Evolutionary conservation across 2,888 invertebrate genomes (phyloP).

Genomic region (Cetonia aurata): DNA sequence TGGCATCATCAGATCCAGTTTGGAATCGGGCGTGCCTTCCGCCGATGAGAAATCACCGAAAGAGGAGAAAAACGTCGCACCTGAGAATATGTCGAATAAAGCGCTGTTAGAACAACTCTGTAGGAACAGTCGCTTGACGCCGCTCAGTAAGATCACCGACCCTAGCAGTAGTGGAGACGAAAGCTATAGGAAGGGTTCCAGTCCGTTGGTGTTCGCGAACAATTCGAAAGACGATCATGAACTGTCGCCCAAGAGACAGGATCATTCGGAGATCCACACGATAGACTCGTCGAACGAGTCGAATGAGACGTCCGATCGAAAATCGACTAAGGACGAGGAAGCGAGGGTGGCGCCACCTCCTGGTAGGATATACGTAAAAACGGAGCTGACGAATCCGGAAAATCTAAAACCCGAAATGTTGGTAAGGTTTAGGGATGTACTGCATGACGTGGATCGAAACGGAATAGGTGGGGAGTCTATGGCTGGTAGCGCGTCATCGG

Average conservation of each 20-base stretch:
- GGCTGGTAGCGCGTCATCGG: constrained; percentile 64
- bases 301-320: constrained; percentile 58
- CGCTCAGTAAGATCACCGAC: constrained; percentile 65
- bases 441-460: constrained; percentile 61
- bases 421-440: constrained; percentile 63
- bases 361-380: constrained; percentile 65
- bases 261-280: constrained; percentile 58
- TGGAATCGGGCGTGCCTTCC: constrained; percentile 76
- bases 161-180: constrained; percentile 68
- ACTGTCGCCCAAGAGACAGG: constrained; percentile 49
- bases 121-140: constrained; percentile 72
- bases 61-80: constrained; percentile 67
- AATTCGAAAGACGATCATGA: constrained; percentile 49
- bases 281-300: constrained; percentile 66
- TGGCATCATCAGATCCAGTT: constrained; percentile 85
- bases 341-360: constrained; percentile 50
- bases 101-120: constrained; percentile 77
- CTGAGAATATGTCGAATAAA: constrained; percentile 72
- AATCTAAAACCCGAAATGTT: constrained; percentile 66
- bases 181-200: constrained; percentile 61
- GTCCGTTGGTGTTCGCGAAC: constrained; percentile 63
- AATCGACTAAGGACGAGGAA: constrained; percentile 43
- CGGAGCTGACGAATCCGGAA: constrained; percentile 66
- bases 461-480: constrained; percentile 58
- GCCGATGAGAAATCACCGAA: constrained; percentile 68